phyloP scores from a whole-genome alignment of 2,888 invertebrate species.

The Apotomis capreana region DNA sequence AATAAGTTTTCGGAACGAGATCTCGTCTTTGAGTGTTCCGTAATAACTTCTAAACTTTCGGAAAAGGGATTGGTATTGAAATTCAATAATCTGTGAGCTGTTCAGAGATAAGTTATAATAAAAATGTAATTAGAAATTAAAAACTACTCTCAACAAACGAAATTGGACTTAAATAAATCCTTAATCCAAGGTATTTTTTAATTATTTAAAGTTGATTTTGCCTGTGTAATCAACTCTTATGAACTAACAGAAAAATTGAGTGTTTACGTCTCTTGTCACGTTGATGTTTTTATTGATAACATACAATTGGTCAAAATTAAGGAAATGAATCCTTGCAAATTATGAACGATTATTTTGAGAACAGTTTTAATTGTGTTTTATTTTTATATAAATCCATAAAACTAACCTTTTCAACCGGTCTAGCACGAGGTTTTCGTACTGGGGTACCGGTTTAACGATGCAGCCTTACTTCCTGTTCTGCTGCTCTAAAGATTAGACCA shows the following conservation, averaged over 20 bases:
- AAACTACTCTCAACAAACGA: too few species aligned
- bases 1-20: constrained; percentile 10
- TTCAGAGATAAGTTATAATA: not conserved
- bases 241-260: too few species aligned
- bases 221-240: too few species aligned
- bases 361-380: constrained; percentile 6
- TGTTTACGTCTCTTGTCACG: too few species aligned
- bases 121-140: too few species aligned
- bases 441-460: constrained; percentile 16
- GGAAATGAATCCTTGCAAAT: too few species aligned
- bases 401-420: constrained; percentile 10
- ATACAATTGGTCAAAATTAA: too few species aligned
- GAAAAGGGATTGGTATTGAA: not conserved
- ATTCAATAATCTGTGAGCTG: not conserved
- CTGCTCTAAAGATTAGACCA: constrained; percentile 4
- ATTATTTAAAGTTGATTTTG: too few species aligned
- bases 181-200: too few species aligned
- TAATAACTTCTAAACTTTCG: constrained; percentile 1
- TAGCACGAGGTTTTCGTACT: not conserved
- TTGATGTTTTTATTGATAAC: too few species aligned
- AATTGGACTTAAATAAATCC: too few species aligned
- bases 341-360: not conserved
- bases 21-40: not conserved
- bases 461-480: constrained; percentile 11
- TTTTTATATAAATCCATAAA: not conserved